Evolutionary conservation across 2,888 invertebrate species (phyloP), one percentile per base, ranked within the genome.

Genomic region (Acrobasis suavella): DNA sequence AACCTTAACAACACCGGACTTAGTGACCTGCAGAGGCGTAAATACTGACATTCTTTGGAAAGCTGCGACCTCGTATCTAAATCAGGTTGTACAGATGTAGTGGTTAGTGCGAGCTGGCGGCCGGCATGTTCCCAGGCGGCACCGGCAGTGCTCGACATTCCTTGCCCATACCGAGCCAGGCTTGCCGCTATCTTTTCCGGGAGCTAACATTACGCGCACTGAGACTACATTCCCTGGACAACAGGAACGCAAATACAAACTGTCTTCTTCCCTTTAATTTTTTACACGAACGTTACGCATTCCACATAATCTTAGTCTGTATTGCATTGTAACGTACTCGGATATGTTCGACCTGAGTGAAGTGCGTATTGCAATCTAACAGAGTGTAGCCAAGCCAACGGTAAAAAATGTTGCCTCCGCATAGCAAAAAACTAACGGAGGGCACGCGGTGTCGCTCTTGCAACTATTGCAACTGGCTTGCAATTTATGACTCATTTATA

Each of bases 111-210:
- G 68, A 65, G 73, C 69, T 74, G 70, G 64, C 74, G 69, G 62
- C 63, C 71, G 70, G 67, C 72, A 70, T 81, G 87, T 90, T 91
- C 89, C 88, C 89, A 87, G 84, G 87, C 85, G 74, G 69, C 75
- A 72, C 75, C 77, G 72, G 72, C 76, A 71, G 73, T 38, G 62
- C 62, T 37, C 80, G 77, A 82, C 87, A 91, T 91, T 89, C 91
- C 79, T 86, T 91, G 89, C 83, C 91, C 90, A 82, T 91, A 87
- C 78, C 76, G 75, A 83, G 87, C 71, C 70, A 70, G 69, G 75
- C 83, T 87, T 86, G 87, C n/a, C n/a, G n/a, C n/a, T n/a, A n/a
- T 80, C 79, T 80, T 85, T 84, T 89, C 89, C 87, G 83, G 89
- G 89, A 87, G 80, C 78, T 77, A 78, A 79, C 80, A 78, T 82